phyloP scores from a whole-genome alignment of 2,113 vertebrate genomes.

The Clinocottus analis region DNA sequence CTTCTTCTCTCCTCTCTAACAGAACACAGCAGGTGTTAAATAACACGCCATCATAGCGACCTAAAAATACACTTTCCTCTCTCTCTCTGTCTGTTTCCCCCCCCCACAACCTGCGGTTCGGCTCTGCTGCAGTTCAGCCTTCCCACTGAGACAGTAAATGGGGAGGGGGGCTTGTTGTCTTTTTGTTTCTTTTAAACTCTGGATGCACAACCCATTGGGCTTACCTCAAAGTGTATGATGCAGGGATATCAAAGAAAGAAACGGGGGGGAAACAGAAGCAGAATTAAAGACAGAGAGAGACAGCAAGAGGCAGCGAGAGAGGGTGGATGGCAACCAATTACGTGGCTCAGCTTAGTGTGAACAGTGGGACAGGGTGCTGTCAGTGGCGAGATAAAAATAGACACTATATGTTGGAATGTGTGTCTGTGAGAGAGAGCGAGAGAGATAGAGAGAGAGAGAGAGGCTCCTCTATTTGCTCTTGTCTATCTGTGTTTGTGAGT shows the following conservation, averaged over 20 bases:
- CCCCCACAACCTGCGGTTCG: slow-evolving; percentile 40
- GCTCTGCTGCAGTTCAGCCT: slow-evolving; percentile 23
- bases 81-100: slow-evolving; percentile 7
- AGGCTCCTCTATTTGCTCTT: background rate
- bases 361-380: slow-evolving; percentile 64
- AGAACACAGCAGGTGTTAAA: slow-evolving; percentile 50
- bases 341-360: slow-evolving; percentile 71
- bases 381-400: slow-evolving; percentile 70
- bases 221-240: slow-evolving; percentile 11
- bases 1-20: background rate
- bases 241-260: slow-evolving; percentile 17
- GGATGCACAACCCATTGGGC: slow-evolving; percentile 9
- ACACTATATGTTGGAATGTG: slow-evolving; percentile 22
- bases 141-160: slow-evolving; percentile 55
- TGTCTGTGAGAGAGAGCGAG: background rate
- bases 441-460: background rate
- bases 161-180: slow-evolving; percentile 29
- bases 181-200: background rate
- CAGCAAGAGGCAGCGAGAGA: slow-evolving; percentile 3
- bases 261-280: background rate
- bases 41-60: slow-evolving; percentile 10
- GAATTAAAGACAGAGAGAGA: slow-evolving; percentile 26
- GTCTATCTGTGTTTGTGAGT: background rate
- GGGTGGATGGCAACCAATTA: slow-evolving; percentile 75
- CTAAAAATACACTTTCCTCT: slow-evolving; percentile 58